A percentile compares a stretch with the other conserved stretches of the same genome.
Evolutionary conservation across 2,797 vertebrate species (phyloP).

Genomic region (Linurgus olivaceus): DNA sequence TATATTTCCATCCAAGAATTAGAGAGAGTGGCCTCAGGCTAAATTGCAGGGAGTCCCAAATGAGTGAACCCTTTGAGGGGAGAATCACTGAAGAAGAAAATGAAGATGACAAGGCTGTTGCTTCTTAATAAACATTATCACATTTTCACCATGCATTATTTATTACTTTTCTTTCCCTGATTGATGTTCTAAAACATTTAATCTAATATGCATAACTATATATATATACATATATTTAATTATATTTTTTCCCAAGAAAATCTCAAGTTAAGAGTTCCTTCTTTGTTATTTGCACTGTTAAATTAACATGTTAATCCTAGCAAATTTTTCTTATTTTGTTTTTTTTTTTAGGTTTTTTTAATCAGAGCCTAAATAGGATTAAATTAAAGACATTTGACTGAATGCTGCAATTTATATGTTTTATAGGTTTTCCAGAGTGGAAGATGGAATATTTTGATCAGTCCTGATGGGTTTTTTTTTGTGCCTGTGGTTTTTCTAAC

Average conservation of each 20-base stretch:
- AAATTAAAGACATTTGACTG: constrained; percentile 29
- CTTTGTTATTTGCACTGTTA: neutral
- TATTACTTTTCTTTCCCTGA: constrained; percentile 76
- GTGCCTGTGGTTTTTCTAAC: neutral
- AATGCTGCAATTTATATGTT: neutral
- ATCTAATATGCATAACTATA: constrained; percentile 71
- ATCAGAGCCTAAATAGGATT: constrained; percentile 10
- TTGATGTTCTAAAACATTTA: constrained; percentile 77
- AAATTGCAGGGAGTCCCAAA: constrained; percentile 75
- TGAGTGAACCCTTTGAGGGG: constrained; percentile 77
- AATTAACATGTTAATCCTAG: constrained; percentile 18
- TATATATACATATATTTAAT: constrained; percentile 46
- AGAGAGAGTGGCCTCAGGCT: constrained; percentile 78
- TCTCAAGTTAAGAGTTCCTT: constrained; percentile 8
- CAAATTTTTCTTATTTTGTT: neutral
- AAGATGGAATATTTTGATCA: neutral
- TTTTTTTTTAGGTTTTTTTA: neutral
- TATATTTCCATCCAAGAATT: constrained; percentile 76
- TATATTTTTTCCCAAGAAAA: neutral
- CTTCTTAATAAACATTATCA: constrained; percentile 84
- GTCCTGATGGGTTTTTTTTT: neutral
- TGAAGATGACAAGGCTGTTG: constrained; percentile 81
- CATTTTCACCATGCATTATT: constrained; percentile 81
- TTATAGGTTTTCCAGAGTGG: neutral
- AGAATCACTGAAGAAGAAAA: constrained; percentile 82